Conservation (phyloP, 2,797 vertebrate species). For the Melanotaenia boesemani region DNA sequence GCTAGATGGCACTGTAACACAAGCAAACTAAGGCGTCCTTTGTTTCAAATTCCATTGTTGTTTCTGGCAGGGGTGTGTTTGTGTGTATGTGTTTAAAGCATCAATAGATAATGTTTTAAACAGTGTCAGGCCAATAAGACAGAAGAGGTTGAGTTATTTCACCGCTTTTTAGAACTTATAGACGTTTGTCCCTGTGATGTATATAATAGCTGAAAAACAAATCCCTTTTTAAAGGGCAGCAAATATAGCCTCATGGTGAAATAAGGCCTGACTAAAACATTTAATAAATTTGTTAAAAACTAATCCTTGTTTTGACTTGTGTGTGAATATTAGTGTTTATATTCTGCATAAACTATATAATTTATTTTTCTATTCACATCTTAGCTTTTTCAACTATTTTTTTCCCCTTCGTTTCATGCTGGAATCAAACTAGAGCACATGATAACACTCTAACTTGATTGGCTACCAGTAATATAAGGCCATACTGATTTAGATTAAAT, state of each 20-base stretch:
- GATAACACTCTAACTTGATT: constrained; percentile 48
- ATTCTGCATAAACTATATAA: not conserved
- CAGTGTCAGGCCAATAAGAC: not conserved
- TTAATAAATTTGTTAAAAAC: not conserved
- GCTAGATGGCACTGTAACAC: constrained; percentile 76
- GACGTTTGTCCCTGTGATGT: not conserved
- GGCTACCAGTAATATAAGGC: constrained; percentile 40
- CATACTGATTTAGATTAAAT: constrained; percentile 61
- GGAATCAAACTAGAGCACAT: constrained; percentile 51
- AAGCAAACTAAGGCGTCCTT: constrained; percentile 28
- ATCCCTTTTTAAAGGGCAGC: not conserved
- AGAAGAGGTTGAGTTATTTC: not conserved
- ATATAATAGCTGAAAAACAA: not conserved
- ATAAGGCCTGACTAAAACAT: not conserved
- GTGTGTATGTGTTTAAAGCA: constrained; percentile 30
- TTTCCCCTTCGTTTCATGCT: constrained; percentile 10
- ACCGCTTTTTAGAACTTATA: not conserved
- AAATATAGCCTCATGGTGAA: not conserved
- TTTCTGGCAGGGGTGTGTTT: not conserved
- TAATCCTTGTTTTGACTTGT: not conserved
- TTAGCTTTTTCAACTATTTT: constrained; percentile 3
- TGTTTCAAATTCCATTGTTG: constrained; percentile 49
- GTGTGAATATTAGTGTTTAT: not conserved
- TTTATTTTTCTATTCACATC: not conserved
- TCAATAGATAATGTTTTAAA: constrained; percentile 9